Evolutionary conservation across 2,888 invertebrate species (phyloP).

Genomic region (Neuroscelio doddi): DNA sequence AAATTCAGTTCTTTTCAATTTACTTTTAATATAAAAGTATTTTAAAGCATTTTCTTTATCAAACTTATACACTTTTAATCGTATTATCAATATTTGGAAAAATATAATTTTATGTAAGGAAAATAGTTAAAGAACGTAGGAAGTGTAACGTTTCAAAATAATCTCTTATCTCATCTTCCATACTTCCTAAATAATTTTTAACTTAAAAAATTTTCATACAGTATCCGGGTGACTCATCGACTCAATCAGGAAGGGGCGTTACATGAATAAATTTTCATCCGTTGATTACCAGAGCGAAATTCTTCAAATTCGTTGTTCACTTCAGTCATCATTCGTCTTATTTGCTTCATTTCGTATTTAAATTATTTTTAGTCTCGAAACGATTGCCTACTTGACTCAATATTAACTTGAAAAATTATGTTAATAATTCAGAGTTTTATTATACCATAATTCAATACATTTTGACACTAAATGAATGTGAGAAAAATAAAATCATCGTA

Average conservation of each 20-base stretch:
- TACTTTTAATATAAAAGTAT: too few relatives aligned
- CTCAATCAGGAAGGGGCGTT: conserved; percentile 29
- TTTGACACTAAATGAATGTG: conserved; percentile 18
- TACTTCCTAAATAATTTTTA: not conserved
- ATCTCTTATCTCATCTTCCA: too few relatives aligned
- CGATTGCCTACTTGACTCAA: conserved; percentile 17
- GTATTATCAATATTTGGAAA: too few relatives aligned
- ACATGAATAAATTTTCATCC: conserved; percentile 36
- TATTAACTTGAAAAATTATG: conserved; percentile 30
- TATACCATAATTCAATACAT: conserved; percentile 22
- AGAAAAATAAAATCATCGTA: conserved; percentile 15
- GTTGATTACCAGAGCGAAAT: conserved; percentile 22
- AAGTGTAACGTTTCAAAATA: too few relatives aligned
- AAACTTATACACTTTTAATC: too few relatives aligned
- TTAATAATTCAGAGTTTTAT: conserved; percentile 22
- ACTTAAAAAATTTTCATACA: too few relatives aligned
- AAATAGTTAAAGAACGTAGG: too few relatives aligned
- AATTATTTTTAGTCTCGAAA: conserved; percentile 37
- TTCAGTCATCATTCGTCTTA: conserved; percentile 33
- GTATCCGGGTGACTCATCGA: conserved; percentile 27
- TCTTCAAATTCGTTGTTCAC: conserved; percentile 15
- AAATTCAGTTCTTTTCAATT: too few relatives aligned
- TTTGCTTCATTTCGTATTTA: conserved; percentile 40
- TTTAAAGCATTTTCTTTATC: too few relatives aligned
- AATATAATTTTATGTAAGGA: too few relatives aligned